Evolutionary conservation across 2,888 invertebrate genomes (phyloP).

Genomic region (Brenthis daphne): DNA sequence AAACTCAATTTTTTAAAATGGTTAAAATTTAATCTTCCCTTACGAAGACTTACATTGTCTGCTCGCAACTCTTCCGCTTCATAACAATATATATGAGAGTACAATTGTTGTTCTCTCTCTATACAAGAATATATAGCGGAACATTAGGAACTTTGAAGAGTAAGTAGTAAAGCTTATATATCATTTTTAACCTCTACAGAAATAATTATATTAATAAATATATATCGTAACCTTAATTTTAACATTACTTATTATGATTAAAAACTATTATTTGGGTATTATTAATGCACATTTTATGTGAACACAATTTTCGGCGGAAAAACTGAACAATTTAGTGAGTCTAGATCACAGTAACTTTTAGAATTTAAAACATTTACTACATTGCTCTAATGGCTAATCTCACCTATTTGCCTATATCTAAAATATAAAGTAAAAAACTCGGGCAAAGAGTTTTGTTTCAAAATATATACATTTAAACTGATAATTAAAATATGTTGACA

Average conservation of each 20-base stretch:
- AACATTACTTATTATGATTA: not conserved
- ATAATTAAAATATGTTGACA: too few species aligned
- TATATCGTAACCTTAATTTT: not conserved
- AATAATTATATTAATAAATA: not conserved
- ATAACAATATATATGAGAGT: not conserved
- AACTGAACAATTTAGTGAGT: not conserved
- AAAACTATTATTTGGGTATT: not conserved
- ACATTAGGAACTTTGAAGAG: slow-evolving; percentile 25
- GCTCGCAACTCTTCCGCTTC: not conserved
- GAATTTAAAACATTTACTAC: too few species aligned
- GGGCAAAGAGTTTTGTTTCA: too few species aligned
- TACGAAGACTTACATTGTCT: too few species aligned
- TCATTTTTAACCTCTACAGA: not conserved
- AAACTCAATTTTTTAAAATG: too few species aligned
- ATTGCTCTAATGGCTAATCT: too few species aligned
- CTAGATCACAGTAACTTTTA: too few species aligned
- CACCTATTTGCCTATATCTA: too few species aligned
- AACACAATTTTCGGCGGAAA: slow-evolving; percentile 17
- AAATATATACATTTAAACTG: too few species aligned
- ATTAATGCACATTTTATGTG: slow-evolving; percentile 1
- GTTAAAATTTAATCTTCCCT: too few species aligned
- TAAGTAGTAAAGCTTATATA: not conserved
- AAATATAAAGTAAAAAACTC: too few species aligned
- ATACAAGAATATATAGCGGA: not conserved
- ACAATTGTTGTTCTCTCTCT: not conserved